Evolutionary conservation across 2,113 vertebrate genomes (phyloP).

Genomic region (Grus americana): DNA sequence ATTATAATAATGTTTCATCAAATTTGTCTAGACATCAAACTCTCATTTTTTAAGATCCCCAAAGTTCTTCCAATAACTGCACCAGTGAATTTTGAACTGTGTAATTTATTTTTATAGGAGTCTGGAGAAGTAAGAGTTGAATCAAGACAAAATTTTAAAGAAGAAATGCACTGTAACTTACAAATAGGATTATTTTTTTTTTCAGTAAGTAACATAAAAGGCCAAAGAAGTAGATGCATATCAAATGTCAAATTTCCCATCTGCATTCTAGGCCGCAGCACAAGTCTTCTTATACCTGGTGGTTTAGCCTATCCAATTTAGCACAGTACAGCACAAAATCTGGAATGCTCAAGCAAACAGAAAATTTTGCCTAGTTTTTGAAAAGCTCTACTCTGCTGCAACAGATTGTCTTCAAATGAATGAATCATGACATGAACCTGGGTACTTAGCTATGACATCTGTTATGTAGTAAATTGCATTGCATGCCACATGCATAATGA

Average conservation of each 20-base stretch:
- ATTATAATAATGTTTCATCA: slow-evolving; percentile 10
- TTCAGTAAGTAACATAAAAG: neutral
- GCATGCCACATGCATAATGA: slow-evolving; percentile 68
- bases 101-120: neutral
- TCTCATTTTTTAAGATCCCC: neutral
- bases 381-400: slow-evolving; percentile 50
- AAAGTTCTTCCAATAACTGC: neutral
- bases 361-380: slow-evolving; percentile 26
- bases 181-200: neutral
- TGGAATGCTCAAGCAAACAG: slow-evolving; percentile 19
- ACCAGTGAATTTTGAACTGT: neutral
- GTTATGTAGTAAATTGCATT: slow-evolving; percentile 71
- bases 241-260: neutral
- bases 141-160: neutral
- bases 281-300: neutral
- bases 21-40: slow-evolving; percentile 36
- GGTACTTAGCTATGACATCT: slow-evolving; percentile 74
- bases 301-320: neutral
- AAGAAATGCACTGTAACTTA: neutral
- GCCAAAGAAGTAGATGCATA: neutral
- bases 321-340: neutral
- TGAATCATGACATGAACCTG: slow-evolving; percentile 74
- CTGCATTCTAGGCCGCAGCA: neutral
- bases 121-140: neutral
- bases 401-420: slow-evolving; percentile 76